Conservation (phyloP, 2,888 invertebrate genomes). For the Diadromus collaris region DNA sequence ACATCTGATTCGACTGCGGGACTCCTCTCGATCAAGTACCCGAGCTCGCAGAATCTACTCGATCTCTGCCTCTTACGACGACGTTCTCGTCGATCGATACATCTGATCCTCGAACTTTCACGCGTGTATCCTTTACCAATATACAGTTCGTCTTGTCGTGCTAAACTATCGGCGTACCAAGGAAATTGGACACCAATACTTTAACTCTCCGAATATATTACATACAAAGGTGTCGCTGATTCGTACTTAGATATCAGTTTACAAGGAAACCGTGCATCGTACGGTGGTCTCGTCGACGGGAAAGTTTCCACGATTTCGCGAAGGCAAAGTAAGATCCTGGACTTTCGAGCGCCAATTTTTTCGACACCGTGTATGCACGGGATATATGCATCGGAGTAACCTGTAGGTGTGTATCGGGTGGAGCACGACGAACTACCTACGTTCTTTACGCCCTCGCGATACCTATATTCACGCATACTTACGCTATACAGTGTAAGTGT, state of each 20-base stretch:
- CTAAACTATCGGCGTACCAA: neutral
- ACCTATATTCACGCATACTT: slow-evolving; percentile 13
- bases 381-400: slow-evolving; percentile 7
- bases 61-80: neutral
- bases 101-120: slow-evolving; percentile 4
- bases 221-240: no score
- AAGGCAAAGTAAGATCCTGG: neutral
- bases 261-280: neutral
- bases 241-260: no score
- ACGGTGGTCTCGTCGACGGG: neutral
- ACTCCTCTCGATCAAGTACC: neutral
- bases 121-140: neutral
- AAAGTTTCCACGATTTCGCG: neutral
- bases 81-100: neutral
- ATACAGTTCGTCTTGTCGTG: neutral
- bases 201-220: no score
- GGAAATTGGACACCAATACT: neutral
- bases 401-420: slow-evolving; percentile 44
- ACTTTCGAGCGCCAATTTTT: neutral
- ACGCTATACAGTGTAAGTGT: slow-evolving; percentile 1
- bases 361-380: slow-evolving; percentile 5
- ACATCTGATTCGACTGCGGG: neutral
- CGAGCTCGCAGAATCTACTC: neutral
- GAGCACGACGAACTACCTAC: slow-evolving; percentile 33
- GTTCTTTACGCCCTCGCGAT: slow-evolving; percentile 31